Base-by-base conservation (phyloP, 2,797 vertebrate genomes). In the Bufotes viridis region DNA sequence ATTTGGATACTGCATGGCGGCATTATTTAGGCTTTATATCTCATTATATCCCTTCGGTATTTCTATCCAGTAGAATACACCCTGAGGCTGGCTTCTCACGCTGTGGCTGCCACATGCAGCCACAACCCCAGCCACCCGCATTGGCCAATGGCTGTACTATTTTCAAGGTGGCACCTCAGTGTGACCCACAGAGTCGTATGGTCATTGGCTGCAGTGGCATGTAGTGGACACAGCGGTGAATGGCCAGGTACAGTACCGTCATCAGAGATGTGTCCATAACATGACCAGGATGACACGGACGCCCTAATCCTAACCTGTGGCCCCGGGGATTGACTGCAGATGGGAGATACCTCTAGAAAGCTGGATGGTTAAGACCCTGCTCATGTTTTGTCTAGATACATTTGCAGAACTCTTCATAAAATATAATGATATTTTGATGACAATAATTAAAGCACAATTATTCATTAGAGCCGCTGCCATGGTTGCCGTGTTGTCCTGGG, bases 381-480 rank as follows among this genome's bases (percentile, higher is more conserved):
- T 51, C 20, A 6, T 22, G 12, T 75, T 51, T n/a, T 51, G 11
- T n/a, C 42, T 75, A 0, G 11, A 72, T 13, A 67, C 65, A 26
- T 67, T 69, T 29, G 24, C 67, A 72, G 69, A 72, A 13, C 14
- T n/a, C 20, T 51, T 22, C 53, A 51, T 53, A 53, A 20, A 74
- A 51, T 51, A 2, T 75, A 75, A 75, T 51, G 72, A 75, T 75
- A n/a, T 75, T 75, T 75, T 75, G 72, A 75, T 75, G 72, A 75
- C 72, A 53, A 53, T 53, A 75, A 75, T 75, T 75, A 75, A 51
- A 75, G 13, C 42, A 49, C 72, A 75, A 75, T 75, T 75, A 53
- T 75, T 75, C 20, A 49, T 53, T 51, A 14, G 72, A 51, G 2
- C 42, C n/a, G 72, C 53, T 53, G 20, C 72, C 69, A 70, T 70